Evolutionary conservation across 2,797 vertebrate species (phyloP).

Genomic region (Margarornis squamiger): DNA sequence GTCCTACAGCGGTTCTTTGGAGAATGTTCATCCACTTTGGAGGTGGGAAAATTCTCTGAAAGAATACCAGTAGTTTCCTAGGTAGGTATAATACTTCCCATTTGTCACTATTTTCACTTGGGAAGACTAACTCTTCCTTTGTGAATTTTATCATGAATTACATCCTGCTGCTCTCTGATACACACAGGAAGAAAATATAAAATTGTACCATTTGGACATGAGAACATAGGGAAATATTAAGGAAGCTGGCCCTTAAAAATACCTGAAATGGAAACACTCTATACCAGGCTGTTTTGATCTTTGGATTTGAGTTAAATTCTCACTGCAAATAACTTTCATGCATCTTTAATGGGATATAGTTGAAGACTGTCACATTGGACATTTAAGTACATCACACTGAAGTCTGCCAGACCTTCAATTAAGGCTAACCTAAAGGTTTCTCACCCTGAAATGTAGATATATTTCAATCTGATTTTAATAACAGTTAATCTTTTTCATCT

Average conservation of each 20-base stretch:
- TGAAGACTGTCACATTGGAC: constrained; percentile 23
- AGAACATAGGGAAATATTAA: not conserved
- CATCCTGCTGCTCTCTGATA: not conserved
- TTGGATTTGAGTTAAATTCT: not conserved
- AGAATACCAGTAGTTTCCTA: not conserved
- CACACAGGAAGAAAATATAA: not conserved
- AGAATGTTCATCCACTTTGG: not conserved
- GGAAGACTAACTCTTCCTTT: not conserved
- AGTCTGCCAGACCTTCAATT: not conserved
- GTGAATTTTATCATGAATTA: not conserved
- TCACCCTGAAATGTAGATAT: constrained; percentile 4
- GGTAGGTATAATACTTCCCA: not conserved
- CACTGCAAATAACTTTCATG: constrained; percentile 16
- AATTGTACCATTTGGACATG: not conserved
- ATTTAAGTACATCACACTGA: not conserved
- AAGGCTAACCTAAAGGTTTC: constrained; percentile 31
- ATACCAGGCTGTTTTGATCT: not conserved
- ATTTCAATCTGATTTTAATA: constrained; percentile 53
- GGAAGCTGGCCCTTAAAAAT: not conserved
- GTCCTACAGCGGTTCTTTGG: not conserved
- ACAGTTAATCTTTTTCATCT: constrained; percentile 44
- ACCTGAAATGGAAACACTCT: not conserved
- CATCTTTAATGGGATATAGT: constrained; percentile 38
- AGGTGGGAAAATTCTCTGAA: not conserved
- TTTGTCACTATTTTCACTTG: not conserved